phyloP scores from a whole-genome alignment of 2,888 invertebrate species.

The Nemapogon koenigi region DNA sequence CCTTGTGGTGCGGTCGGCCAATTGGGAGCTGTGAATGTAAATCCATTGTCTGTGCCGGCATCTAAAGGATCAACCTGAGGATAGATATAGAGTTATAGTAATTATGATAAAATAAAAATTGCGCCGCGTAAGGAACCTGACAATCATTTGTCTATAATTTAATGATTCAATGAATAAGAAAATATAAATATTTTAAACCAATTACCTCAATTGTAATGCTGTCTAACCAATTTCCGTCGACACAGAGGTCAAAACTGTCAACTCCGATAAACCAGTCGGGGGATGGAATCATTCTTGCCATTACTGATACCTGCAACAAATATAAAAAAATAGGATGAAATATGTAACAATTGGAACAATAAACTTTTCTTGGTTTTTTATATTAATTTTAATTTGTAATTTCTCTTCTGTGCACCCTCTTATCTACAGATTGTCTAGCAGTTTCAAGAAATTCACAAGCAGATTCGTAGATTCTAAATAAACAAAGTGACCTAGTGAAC shows the following conservation, averaged over 20 bases:
- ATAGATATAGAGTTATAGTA: not conserved
- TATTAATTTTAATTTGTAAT: too few relatives aligned
- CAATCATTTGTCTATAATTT: not conserved
- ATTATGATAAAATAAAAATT: too few relatives aligned
- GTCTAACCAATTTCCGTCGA: constrained; percentile 90
- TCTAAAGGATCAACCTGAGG: constrained; percentile 86
- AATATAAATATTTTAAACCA: not conserved
- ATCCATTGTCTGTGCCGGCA: constrained; percentile 94
- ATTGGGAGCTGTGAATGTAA: constrained; percentile 96
- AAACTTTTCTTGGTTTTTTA: too few relatives aligned
- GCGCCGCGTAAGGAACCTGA: not conserved
- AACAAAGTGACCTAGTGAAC: too few relatives aligned
- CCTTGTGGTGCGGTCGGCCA: constrained; percentile 93
- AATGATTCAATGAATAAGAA: not conserved
- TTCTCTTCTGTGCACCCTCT: too few relatives aligned
- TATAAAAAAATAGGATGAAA: too few relatives aligned
- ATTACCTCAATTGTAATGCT: constrained; percentile 85
- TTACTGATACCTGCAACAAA: constrained; percentile 78
- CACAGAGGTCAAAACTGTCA: constrained; percentile 89
- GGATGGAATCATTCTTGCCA: constrained; percentile 90
- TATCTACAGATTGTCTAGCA: too few relatives aligned
- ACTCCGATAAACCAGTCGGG: constrained; percentile 96
- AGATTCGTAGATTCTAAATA: too few relatives aligned
- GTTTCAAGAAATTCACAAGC: too few relatives aligned
- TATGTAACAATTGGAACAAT: too few relatives aligned